Percentiles rank a stretch among this genome's conserved stretches.
phyloP scores from a whole-genome alignment of 1,140 invertebrate species.

The Drosophila jambulina region DNA sequence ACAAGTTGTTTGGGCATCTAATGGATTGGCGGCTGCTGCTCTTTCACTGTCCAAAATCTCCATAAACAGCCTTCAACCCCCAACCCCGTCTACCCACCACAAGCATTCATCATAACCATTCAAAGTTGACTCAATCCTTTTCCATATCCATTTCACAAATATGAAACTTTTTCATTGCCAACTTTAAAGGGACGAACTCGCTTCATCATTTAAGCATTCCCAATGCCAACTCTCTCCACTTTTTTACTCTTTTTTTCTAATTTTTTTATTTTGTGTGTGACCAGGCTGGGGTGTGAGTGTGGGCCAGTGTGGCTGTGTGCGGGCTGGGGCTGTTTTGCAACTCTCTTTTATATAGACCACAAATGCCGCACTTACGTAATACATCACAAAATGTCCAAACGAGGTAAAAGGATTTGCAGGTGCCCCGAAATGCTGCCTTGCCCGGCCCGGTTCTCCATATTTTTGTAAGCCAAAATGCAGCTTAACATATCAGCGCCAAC shows the following conservation, averaged over 20 bases:
- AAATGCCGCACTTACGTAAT: constrained; percentile 82
- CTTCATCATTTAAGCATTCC: constrained; percentile 76
- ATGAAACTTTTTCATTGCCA: constrained; percentile 65
- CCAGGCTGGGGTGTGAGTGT: constrained; percentile 15
- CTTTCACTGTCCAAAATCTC: constrained; percentile 8
- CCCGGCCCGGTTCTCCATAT: constrained; percentile 57
- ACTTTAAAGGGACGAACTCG: constrained; percentile 59
- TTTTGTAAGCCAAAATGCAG: constrained; percentile 82
- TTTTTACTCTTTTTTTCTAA: not conserved
- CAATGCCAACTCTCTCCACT: constrained; percentile 55
- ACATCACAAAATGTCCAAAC: constrained; percentile 82
- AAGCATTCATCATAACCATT: constrained; percentile 42
- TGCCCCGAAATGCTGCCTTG: constrained; percentile 26
- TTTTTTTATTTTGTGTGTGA: constrained; percentile 16
- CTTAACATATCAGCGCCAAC: constrained; percentile 78
- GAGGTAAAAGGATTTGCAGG: constrained; percentile 78
- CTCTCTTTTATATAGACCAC: constrained; percentile 64
- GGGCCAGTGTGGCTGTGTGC: constrained; percentile 29
- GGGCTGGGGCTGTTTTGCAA: constrained; percentile 50
- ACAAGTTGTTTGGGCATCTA: constrained; percentile 37
- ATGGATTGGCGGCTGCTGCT: constrained; percentile 37
- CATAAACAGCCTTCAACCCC: not conserved
- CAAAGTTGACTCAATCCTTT: constrained; percentile 35
- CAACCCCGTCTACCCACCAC: not conserved
- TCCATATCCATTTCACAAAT: constrained; percentile 52